Evolutionary conservation across 2,888 invertebrate genomes (phyloP), one percentile per base, ranked within the genome.

Genomic region (Perdita meconis): DNA sequence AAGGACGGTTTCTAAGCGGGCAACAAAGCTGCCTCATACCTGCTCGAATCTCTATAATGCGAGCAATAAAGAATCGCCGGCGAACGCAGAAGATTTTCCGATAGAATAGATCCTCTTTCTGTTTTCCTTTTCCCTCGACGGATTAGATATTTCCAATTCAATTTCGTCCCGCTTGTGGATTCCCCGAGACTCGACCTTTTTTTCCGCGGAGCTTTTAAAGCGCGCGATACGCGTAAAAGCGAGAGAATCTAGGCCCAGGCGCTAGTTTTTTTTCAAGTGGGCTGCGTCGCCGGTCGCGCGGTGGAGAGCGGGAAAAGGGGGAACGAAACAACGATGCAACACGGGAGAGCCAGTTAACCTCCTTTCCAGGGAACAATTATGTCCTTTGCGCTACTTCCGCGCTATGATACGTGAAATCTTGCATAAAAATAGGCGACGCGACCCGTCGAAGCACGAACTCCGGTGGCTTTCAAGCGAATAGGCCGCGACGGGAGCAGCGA

Each of bases 301-400:
- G 22, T 34, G 40, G 1, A n/a, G n/a, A n/a, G n/a, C n/a, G 34
- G 22, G 6, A 16, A 24, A 38, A 24, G 13, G 34, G 22, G 47
- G 55, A 53, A 26, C 19, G 67, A 74, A 77, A 77, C 63, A 77
- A 34, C 57, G 63, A 42, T 24, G 30, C 56, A 42, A 67, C 53
- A 40, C 36, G 10, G 55, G 13, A 63, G 67, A 71, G 76, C 71
- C 55, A 68, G 76, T 77, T 79, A 72, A 79, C 79, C 71, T 77
- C 65, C 57, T 56, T 77, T 72, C 42, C 53, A 30, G 24, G 30
- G 36, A 44, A 30, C 67, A 78, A 78, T 78, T 78, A 78, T 71
- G 57, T 68, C 78, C 57, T 67, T 70, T 63, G 44, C 55, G 70
- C 61, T 30, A 44, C 47, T 67, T 66, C 13, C 53, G 42, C 47